phyloP scores from a whole-genome alignment of 2,113 vertebrate genomes.

The Parotia lawesii region DNA sequence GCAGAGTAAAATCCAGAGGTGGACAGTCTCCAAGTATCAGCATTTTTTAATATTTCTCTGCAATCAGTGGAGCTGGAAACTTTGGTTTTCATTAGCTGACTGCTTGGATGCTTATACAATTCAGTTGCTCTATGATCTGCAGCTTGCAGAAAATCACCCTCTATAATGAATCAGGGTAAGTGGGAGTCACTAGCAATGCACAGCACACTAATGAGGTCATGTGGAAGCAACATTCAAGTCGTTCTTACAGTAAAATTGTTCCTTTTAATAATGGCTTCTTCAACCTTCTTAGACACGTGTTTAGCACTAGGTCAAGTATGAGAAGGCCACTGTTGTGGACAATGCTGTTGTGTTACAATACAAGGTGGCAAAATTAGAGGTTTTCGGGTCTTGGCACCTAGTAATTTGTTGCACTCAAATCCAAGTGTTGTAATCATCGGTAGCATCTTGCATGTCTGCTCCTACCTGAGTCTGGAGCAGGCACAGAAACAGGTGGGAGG shows the following conservation, averaged over 20 bases:
- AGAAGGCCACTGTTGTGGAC: not conserved
- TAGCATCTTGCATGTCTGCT: not conserved
- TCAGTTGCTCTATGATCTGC: not conserved
- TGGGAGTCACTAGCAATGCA: not conserved
- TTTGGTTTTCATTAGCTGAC: not conserved
- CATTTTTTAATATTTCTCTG: not conserved
- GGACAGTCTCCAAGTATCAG: not conserved
- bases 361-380: conserved; percentile 10
- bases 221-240: not conserved
- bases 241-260: not conserved
- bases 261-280: not conserved
- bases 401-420: not conserved
- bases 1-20: not conserved
- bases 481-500: not conserved
- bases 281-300: not conserved
- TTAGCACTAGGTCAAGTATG: not conserved
- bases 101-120: not conserved
- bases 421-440: not conserved
- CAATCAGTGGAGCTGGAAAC: not conserved
- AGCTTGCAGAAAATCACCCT: not conserved
- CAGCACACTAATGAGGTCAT: not conserved
- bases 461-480: not conserved
- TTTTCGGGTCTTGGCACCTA: not conserved
- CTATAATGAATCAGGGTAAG: not conserved
- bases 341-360: not conserved